Evolutionary conservation across 2,888 invertebrate species (phyloP).

Genomic region (Stenotaenia linearis): DNA sequence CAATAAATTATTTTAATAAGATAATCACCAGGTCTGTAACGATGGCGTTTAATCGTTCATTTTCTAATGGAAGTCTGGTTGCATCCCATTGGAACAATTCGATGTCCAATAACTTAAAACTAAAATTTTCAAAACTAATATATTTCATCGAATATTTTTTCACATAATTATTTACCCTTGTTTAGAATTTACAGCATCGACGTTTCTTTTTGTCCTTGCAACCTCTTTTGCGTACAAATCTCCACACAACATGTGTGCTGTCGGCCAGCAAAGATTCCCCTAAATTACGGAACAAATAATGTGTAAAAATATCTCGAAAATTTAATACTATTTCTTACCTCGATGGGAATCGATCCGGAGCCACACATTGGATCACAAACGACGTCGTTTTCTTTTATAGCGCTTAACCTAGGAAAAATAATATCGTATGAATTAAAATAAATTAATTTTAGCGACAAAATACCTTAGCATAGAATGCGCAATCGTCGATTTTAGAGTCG

Average conservation of each 20-base stretch:
- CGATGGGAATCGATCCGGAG: conserved; percentile 57
- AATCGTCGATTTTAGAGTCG: neutral
- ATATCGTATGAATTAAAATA: too few relatives aligned
- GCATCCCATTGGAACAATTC: neutral
- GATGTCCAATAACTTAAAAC: neutral
- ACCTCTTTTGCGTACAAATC: neutral
- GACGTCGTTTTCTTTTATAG: conserved; percentile 53
- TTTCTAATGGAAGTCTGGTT: neutral
- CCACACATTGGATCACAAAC: conserved; percentile 60
- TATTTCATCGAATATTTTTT: too few relatives aligned
- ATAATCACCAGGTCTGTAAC: neutral
- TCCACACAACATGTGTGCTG: neutral
- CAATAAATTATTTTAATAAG: neutral
- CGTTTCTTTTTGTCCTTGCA: neutral
- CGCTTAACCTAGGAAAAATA: conserved; percentile 46
- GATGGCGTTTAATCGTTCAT: neutral
- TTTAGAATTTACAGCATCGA: neutral
- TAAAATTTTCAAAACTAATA: too few relatives aligned
- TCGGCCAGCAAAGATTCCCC: neutral
- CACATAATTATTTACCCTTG: too few relatives aligned
- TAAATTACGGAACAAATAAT: neutral
- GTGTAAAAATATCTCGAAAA: neutral
- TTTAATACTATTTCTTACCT: conserved; percentile 46
- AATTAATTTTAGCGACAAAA: too few relatives aligned
- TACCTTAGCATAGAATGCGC: neutral